These are phyloP conservation scores for Varanus salvator DNA, from an alignment of 2,113 vertebrate species.

Conservation along the genomic window DNA sequence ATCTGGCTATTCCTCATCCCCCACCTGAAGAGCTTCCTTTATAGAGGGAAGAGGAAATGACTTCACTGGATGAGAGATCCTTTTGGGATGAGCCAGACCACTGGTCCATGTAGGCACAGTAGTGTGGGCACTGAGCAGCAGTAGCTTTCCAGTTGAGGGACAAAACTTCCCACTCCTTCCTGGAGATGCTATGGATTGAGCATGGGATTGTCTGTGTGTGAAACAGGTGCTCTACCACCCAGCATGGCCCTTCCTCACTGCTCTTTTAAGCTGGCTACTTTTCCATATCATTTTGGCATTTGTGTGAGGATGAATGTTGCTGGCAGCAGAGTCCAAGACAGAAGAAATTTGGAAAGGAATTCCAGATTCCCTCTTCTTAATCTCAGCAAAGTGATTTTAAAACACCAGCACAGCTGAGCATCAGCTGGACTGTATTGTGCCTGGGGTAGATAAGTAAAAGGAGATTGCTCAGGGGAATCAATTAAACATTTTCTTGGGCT, in stretches of 20 bases:
- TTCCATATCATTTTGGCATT: slow-evolving; percentile 67
- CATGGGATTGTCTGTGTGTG: neutral
- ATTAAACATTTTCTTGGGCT: slow-evolving; percentile 53
- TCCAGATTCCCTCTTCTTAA: neutral
- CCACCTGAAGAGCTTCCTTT: slow-evolving; percentile 14
- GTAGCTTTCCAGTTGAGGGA: neutral
- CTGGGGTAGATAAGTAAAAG: slow-evolving; percentile 63
- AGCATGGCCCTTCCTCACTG: slow-evolving; percentile 1
- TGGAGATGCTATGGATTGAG: neutral
- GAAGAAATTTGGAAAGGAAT: slow-evolving; percentile 62
- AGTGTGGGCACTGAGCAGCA: neutral
- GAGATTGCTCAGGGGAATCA: slow-evolving; percentile 40
- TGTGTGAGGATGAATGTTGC: slow-evolving; percentile 67
- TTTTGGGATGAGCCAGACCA: slow-evolving; percentile 10
- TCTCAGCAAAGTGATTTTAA: slow-evolving; percentile 64
- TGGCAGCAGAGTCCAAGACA: slow-evolving; percentile 62
- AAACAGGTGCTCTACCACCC: neutral
- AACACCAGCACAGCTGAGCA: slow-evolving; percentile 52
- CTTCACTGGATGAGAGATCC: neutral
- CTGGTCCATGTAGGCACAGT: neutral
- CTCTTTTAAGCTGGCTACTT: slow-evolving; percentile 45
- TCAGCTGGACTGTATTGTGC: slow-evolving; percentile 70
- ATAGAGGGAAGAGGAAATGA: slow-evolving; percentile 7
- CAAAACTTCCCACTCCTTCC: neutral
- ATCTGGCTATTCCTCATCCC: neutral